Percentiles rank a stretch among this genome's conserved stretches.
Conservation (phyloP, 1,140 invertebrate species). For the Physella acuta region DNA sequence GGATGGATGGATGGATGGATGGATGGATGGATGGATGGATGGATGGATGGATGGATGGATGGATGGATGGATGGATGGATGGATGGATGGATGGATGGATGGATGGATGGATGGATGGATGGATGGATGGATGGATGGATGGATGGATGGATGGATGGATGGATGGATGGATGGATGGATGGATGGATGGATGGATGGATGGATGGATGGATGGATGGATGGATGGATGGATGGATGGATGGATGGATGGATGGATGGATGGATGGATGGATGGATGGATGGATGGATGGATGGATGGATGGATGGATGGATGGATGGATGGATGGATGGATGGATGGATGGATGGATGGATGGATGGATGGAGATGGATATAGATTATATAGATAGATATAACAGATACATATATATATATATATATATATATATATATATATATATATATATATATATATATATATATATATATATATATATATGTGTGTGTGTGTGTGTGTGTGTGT, state of each 20-base stretch:
- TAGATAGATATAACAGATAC: background rate
- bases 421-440: background rate
- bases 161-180: background rate
- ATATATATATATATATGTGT: slow-evolving; percentile 4
- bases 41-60: background rate
- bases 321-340: background rate
- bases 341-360: background rate
- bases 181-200: background rate
- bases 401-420: background rate
- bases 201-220: background rate
- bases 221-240: background rate
- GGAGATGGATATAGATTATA: too few species aligned
- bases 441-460: background rate
- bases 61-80: background rate
- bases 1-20: background rate
- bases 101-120: background rate
- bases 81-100: background rate
- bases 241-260: background rate
- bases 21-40: background rate
- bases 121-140: background rate
- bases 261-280: background rate
- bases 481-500: slow-evolving; percentile 3
- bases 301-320: background rate
- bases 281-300: background rate
- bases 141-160: background rate